A percentile compares a stretch with the other conserved stretches of the same genome.
phyloP scores from a whole-genome alignment of 2,888 invertebrate species.

The Buathra laborator region DNA sequence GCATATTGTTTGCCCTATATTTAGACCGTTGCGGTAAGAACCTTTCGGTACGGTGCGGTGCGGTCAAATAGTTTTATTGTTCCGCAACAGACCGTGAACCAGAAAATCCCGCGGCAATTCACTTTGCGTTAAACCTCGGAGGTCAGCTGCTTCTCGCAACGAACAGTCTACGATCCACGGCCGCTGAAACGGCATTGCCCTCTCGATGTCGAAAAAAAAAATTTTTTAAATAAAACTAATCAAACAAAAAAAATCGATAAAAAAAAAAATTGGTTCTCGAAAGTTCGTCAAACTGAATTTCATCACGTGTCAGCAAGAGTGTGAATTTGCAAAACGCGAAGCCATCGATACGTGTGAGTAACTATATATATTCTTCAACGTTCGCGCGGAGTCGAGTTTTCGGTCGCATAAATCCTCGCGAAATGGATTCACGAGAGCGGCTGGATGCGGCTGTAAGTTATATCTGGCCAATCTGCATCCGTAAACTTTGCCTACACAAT shows the following conservation, averaged over 20 bases:
- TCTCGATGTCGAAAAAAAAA: conserved; percentile 4
- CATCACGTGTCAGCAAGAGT: conserved; percentile 32
- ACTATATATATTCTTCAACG: conserved; percentile 25
- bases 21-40: conserved; percentile 73
- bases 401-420: conserved; percentile 64
- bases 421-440: conserved; percentile 71
- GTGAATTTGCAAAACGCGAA: conserved; percentile 42
- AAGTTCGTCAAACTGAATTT: conserved; percentile 52
- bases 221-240: not conserved
- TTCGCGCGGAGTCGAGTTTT: conserved; percentile 35
- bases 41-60: conserved; percentile 74
- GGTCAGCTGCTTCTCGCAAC: conserved; percentile 52
- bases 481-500: conserved; percentile 71
- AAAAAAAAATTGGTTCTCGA: not conserved
- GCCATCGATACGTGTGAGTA: not conserved
- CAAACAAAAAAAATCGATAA: not conserved
- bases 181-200: conserved; percentile 65
- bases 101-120: conserved; percentile 53
- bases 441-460: conserved; percentile 69
- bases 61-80: conserved; percentile 77
- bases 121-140: conserved; percentile 55
- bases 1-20: conserved; percentile 71
- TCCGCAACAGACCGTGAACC: conserved; percentile 70
- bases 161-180: not conserved
- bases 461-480: conserved; percentile 72